A percentile compares a stretch with the other conserved stretches of the same genome.
These are phyloP conservation scores for Tipula unca DNA, from an alignment of 2,888 invertebrate genomes.

Conservation along the genomic window DNA sequence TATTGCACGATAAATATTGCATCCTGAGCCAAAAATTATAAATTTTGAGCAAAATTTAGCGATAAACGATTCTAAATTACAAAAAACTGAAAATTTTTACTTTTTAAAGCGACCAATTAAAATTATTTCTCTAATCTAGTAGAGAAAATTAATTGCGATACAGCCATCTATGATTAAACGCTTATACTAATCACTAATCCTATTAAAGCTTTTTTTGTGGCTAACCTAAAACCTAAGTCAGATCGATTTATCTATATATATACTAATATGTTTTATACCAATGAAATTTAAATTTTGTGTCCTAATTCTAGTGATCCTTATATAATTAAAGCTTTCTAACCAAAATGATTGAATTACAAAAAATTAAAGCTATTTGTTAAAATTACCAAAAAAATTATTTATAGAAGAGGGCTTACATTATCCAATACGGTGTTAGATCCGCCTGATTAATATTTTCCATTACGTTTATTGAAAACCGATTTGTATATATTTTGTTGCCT, in stretches of 20 bases:
- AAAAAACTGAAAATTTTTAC: not conserved
- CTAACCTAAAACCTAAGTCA: not conserved
- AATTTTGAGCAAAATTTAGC: not conserved
- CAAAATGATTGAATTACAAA: slow-evolving; percentile 1
- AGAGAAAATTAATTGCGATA: not conserved
- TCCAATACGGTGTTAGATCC: not conserved
- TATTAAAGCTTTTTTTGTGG: slow-evolving; percentile 14
- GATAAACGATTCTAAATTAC: not conserved
- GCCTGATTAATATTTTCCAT: not conserved
- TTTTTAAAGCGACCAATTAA: not conserved
- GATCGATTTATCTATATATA: not conserved
- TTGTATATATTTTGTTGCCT: not conserved
- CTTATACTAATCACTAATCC: not conserved
- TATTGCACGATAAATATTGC: not conserved
- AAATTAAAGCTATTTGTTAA: not conserved
- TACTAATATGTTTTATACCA: not conserved
- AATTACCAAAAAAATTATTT: slow-evolving; percentile 14
- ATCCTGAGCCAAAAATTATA: not conserved
- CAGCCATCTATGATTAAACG: slow-evolving; percentile 16
- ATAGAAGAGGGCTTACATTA: not conserved
- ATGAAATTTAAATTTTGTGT: not conserved
- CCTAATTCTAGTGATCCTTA: not conserved
- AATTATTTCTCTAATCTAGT: not conserved
- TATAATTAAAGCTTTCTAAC: slow-evolving; percentile 8
- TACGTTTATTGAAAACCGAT: slow-evolving; percentile 1